Evolutionary conservation across 2,888 invertebrate genomes (phyloP), one percentile per base, ranked within the genome.

Genomic region (Eledona agricola): DNA sequence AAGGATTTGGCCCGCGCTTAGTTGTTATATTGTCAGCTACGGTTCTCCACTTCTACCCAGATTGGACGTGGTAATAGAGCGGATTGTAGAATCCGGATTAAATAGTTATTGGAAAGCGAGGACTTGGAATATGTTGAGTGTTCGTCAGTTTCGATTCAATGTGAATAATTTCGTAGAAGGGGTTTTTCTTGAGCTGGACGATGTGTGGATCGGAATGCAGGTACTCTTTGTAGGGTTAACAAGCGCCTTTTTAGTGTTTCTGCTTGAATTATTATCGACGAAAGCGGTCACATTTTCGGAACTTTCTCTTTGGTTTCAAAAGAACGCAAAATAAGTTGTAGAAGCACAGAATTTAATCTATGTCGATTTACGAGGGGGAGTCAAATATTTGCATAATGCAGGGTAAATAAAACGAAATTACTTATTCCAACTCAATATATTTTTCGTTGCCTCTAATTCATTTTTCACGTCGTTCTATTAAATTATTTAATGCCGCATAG

Each of bases 11-110:
- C 60, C 60, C 7, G 31, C 57, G 2, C 55, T 60, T 9, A 52
- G 53, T 9, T 62, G 62, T 22, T 62, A 57, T 38, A 59, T 60
- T 17, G 51, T 60, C 11, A 57, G 51, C 32, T 60, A 51, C 10
- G 62, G 62, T 4, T 57, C 57, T 5, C 55, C 58, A 2, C 45
- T 62, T 29, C 52, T 57, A 32, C 6, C 5, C 4, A 25, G 34
- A 6, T 29, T 59, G 4, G 49, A 55, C 28, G 10, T 4, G 9
- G 53, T 57, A 12, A 20, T 60, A 5, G 3, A 43, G 10, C 19
- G 38, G 17, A 51, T 55, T 37, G 9, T 51, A 2, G 57, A 62
- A 49, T 32, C 58, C n/a, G 62, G 62, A 1, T 35, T 62, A n/a
- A 17, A 34, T 16, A 38, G 46, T n/a, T 32, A 56, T 35, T 62